phyloP scores from a whole-genome alignment of 92 coral and sea anemone genomes.

The Palythoa grandis region DNA sequence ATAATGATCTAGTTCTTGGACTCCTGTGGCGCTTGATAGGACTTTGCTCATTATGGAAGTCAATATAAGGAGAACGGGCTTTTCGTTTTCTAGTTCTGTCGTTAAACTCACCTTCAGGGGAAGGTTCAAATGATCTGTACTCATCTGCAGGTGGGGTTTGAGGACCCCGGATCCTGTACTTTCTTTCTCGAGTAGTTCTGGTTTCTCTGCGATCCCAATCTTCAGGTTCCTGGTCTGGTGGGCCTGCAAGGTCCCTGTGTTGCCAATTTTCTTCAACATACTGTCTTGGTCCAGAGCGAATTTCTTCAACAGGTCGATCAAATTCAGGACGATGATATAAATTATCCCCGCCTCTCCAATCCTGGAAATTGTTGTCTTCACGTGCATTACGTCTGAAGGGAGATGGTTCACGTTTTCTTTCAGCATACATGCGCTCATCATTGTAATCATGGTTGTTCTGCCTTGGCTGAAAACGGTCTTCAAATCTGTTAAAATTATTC shows the following conservation, averaged over 20 bases:
- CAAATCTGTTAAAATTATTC: conserved; percentile 70
- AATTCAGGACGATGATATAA: conserved; percentile 60
- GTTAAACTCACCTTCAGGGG: conserved; percentile 63
- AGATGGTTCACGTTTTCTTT: conserved; percentile 79
- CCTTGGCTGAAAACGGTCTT: conserved; percentile 64
- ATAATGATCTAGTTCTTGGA: conserved; percentile 88
- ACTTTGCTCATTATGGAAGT: conserved; percentile 63
- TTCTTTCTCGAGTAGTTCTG: conserved; percentile 69
- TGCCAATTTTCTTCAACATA: conserved; percentile 72
- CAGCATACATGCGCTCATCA: conserved; percentile 72
- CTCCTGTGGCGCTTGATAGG: conserved; percentile 77
- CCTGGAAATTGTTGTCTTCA: conserved; percentile 65
- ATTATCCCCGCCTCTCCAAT: conserved; percentile 79
- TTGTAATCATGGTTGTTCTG: conserved; percentile 77
- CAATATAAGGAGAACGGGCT: conserved; percentile 71
- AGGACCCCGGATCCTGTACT: conserved; percentile 73
- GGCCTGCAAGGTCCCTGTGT: conserved; percentile 63
- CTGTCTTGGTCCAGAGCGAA: conserved; percentile 55
- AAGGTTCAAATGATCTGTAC: conserved; percentile 67
- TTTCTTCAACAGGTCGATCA: conserved; percentile 72
- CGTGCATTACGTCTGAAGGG: conserved; percentile 77
- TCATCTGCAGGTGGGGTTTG: conserved; percentile 81
- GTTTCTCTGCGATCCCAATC: conserved; percentile 87
- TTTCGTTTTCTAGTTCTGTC: conserved; percentile 80
- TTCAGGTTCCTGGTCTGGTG: conserved; percentile 65